Evolutionary conservation across 2,113 vertebrate genomes (phyloP).

Genomic region (Osmerus eperlanus): DNA sequence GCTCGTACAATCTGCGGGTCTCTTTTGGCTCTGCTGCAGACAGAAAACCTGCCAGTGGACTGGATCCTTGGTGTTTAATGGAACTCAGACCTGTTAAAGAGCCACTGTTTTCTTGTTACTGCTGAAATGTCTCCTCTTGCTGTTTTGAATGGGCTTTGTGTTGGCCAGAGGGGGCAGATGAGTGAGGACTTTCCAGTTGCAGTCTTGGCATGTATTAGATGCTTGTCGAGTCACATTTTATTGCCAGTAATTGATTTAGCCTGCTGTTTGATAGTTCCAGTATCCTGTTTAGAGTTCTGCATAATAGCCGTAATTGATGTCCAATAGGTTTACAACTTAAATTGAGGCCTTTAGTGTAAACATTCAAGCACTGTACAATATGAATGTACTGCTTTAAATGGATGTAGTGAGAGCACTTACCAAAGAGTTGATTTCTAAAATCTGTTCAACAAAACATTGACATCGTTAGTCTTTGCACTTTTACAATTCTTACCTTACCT

Average conservation of each 20-base stretch:
- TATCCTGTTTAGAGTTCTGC: conserved; percentile 25
- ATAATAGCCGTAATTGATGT: conserved; percentile 1
- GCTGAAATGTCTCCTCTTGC: conserved; percentile 21
- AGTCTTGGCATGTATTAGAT: conserved; percentile 27
- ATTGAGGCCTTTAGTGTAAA: too few relatives aligned
- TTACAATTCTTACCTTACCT: too few relatives aligned
- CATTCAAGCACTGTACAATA: too few relatives aligned
- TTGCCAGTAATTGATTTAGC: conserved; percentile 56
- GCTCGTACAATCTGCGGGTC: conserved; percentile 39
- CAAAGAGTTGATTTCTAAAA: conserved; percentile 46
- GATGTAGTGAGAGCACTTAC: neutral
- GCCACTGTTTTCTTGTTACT: conserved; percentile 20
- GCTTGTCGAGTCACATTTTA: conserved; percentile 31
- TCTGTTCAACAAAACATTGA: conserved; percentile 26
- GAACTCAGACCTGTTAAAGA: conserved; percentile 50
- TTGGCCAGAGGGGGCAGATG: neutral
- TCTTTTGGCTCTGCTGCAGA: conserved; percentile 50
- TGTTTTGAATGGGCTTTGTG: conserved; percentile 3
- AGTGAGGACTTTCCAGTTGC: conserved; percentile 10
- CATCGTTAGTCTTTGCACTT: conserved; percentile 26
- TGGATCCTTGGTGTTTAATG: conserved; percentile 57
- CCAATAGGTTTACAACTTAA: too few relatives aligned
- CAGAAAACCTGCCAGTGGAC: conserved; percentile 46
- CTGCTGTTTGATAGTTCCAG: conserved; percentile 30
- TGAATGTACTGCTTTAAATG: too few relatives aligned